phyloP scores from a whole-genome alignment of 2,888 invertebrate species.

The Germaria angustata region DNA sequence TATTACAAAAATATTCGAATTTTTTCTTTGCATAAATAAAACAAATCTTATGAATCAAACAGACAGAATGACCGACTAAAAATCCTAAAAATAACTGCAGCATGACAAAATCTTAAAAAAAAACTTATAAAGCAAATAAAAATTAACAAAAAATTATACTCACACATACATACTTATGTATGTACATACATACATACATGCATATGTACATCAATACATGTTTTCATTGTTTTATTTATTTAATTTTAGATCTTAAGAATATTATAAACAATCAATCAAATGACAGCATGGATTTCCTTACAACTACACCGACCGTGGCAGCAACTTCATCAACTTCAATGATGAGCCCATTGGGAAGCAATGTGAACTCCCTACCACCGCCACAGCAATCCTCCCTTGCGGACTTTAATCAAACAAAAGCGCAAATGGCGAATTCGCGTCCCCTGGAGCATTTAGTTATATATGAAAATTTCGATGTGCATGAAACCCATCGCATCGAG shows the following conservation, averaged over 20 bases:
- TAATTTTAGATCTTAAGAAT: slow-evolving; percentile 78
- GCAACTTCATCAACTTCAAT: slow-evolving; percentile 65
- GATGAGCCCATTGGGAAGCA: slow-evolving; percentile 40
- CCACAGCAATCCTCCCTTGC: slow-evolving; percentile 28
- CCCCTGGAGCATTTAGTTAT: slow-evolving; percentile 76
- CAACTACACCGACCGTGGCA: slow-evolving; percentile 68
- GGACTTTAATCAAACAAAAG: slow-evolving; percentile 46
- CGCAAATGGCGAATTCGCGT: slow-evolving; percentile 48
- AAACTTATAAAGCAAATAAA: slow-evolving; percentile 1
- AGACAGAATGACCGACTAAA: slow-evolving; percentile 56
- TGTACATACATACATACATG: not conserved
- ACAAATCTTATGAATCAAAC: slow-evolving; percentile 18
- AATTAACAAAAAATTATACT: not conserved
- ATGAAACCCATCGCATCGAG: slow-evolving; percentile 79
- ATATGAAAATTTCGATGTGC: slow-evolving; percentile 79
- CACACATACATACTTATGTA: not conserved
- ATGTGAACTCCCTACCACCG: slow-evolving; percentile 26
- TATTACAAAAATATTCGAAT: not conserved
- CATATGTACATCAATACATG: not conserved
- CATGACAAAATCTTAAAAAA: not conserved
- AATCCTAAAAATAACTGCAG: slow-evolving; percentile 39
- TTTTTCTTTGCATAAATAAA: slow-evolving; percentile 1
- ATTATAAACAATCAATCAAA: slow-evolving; percentile 77
- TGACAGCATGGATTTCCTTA: slow-evolving; percentile 76
- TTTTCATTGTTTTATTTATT: slow-evolving; percentile 8